These are phyloP conservation scores for Siderastrea siderea DNA, from an alignment of 92 coral and sea anemone species.

Conservation along the genomic window DNA sequence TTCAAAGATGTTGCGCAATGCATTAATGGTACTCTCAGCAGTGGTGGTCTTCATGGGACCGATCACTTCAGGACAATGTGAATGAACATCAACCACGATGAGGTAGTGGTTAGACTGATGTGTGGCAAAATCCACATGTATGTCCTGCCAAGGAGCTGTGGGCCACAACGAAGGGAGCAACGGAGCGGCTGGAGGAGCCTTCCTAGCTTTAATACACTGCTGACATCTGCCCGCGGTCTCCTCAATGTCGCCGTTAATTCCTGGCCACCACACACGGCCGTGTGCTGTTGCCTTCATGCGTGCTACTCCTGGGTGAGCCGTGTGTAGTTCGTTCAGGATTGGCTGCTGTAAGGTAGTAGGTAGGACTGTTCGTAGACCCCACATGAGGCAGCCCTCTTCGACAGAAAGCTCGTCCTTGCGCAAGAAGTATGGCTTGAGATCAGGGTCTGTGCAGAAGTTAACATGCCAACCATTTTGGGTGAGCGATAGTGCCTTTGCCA, in stretches of 20 bases:
- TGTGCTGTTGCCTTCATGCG: constrained; percentile 57
- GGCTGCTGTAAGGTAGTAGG: constrained; percentile 31
- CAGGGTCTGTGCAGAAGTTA: constrained; percentile 20
- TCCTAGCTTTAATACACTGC: constrained; percentile 37
- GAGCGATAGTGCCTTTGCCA: constrained; percentile 11
- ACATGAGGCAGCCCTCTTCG: constrained; percentile 48
- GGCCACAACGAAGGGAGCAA: constrained; percentile 47
- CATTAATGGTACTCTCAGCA: constrained; percentile 51
- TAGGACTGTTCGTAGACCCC: constrained; percentile 44
- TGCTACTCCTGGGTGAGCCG: constrained; percentile 65
- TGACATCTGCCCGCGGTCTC: constrained; percentile 36
- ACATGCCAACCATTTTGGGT: constrained; percentile 38
- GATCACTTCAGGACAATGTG: constrained; percentile 68
- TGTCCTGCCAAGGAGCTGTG: constrained; percentile 31
- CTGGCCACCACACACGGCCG: constrained; percentile 65
- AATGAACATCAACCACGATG: constrained; percentile 55
- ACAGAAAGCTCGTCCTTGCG: constrained; percentile 54
- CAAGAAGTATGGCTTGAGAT: constrained; percentile 43
- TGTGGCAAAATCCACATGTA: constrained; percentile 55
- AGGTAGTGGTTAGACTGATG: constrained; percentile 40
- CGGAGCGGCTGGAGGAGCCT: constrained; percentile 44
- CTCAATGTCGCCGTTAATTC: constrained; percentile 40
- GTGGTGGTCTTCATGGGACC: constrained; percentile 66
- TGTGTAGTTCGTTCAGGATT: constrained; percentile 40
- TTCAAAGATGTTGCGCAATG: constrained; percentile 46